These are phyloP conservation scores for Rhinoderma darwinii DNA, from an alignment of 2,113 vertebrate genomes.

Conservation along the genomic window DNA sequence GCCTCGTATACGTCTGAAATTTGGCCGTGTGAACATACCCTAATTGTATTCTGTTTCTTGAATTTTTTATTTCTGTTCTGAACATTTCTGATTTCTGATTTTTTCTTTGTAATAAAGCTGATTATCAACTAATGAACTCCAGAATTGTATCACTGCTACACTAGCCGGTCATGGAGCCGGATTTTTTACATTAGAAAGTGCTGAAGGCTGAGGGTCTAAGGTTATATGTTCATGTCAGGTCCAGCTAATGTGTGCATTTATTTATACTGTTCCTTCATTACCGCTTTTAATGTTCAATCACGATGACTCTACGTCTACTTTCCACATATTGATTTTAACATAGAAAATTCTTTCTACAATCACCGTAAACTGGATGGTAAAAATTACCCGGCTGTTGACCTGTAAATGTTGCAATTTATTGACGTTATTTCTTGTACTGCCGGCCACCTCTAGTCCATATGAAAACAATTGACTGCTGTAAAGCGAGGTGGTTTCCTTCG, in stretches of 20 bases:
- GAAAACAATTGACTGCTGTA: background rate
- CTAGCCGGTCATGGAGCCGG: background rate
- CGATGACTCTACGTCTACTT: background rate
- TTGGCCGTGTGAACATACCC: too few relatives aligned
- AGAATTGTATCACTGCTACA: background rate
- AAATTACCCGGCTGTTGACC: constrained; percentile 14
- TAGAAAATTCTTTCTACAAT: background rate
- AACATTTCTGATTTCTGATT: background rate
- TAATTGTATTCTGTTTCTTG: too few relatives aligned
- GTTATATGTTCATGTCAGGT: background rate
- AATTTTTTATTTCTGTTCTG: background rate
- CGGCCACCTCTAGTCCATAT: background rate
- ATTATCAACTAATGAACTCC: background rate
- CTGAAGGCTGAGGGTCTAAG: background rate
- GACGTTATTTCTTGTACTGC: background rate
- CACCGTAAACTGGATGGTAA: background rate
- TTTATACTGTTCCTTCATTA: background rate
- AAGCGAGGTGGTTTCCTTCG: background rate
- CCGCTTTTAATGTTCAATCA: background rate
- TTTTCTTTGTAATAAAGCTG: background rate
- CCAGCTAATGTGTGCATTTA: constrained; percentile 5
- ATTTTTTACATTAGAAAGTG: background rate
- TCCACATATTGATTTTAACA: constrained; percentile 22
- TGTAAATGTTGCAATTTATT: constrained; percentile 1
- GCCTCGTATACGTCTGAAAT: too few relatives aligned